phyloP scores from a whole-genome alignment of 2,888 invertebrate genomes.

The Chrysodeixis includens region DNA sequence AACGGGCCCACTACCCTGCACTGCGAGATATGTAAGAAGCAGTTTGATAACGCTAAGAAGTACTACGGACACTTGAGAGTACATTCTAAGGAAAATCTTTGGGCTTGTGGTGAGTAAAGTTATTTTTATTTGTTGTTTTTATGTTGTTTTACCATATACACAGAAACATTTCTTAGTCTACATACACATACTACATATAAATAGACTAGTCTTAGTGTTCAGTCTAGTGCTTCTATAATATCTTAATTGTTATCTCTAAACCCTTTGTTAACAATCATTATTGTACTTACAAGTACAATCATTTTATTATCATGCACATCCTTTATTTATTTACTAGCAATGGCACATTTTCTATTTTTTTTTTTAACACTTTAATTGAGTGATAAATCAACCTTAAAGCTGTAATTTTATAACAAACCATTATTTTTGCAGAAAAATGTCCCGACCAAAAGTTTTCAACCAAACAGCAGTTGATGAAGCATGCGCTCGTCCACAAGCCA shows the following conservation, averaged over 20 bases:
- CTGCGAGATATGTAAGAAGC: constrained; percentile 84
- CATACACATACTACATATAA: neutral
- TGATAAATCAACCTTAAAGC: too few species aligned
- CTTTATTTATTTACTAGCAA: too few species aligned
- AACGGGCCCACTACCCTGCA: constrained; percentile 83
- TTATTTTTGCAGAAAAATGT: constrained; percentile 80
- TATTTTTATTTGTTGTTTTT: neutral
- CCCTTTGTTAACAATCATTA: too few species aligned
- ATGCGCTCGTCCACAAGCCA: constrained; percentile 78
- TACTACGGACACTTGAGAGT: constrained; percentile 85
- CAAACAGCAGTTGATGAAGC: constrained; percentile 84
- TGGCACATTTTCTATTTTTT: too few species aligned
- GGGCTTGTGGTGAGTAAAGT: constrained; percentile 79
- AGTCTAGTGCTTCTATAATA: too few species aligned
- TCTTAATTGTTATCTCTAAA: too few species aligned
- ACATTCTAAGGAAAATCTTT: constrained; percentile 83
- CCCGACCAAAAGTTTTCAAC: constrained; percentile 81
- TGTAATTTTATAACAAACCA: too few species aligned
- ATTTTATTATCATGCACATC: too few species aligned
- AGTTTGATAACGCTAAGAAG: constrained; percentile 85
- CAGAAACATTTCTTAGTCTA: neutral
- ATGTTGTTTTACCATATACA: too few species aligned
- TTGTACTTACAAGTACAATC: too few species aligned
- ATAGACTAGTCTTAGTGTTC: too few species aligned
- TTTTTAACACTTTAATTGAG: too few species aligned